Evolutionary conservation across 2,113 vertebrate genomes (phyloP).

Genomic region (Pan troglodytes): NHGRI_mPanTro3-v2.1_pri NC_072402.2:22793501-22794000

Average conservation of each 20-base stretch:
- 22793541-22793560: constrained; percentile 41
- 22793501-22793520: constrained; percentile 75
- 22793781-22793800: not conserved
- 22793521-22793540: constrained; percentile 57
- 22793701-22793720: not conserved
- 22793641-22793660: not conserved
- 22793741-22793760: not conserved
- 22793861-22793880: too few species aligned
- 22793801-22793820: not conserved
- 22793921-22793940: too few species aligned
- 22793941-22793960: too few species aligned
- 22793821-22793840: too few species aligned
- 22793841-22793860: too few species aligned
- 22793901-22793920: too few species aligned
- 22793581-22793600: not conserved
- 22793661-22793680: accelerated
- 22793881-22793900: too few species aligned
- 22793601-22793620: not conserved
- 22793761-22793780: not conserved
- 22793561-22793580: not conserved
- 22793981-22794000: not conserved
- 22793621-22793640: not conserved
- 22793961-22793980: too few species aligned
- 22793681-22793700: not conserved
- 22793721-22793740: not conserved